These are phyloP conservation scores for Azemiops feae DNA, from an alignment of 2,113 vertebrate genomes.

Conservation along the genomic window DNA sequence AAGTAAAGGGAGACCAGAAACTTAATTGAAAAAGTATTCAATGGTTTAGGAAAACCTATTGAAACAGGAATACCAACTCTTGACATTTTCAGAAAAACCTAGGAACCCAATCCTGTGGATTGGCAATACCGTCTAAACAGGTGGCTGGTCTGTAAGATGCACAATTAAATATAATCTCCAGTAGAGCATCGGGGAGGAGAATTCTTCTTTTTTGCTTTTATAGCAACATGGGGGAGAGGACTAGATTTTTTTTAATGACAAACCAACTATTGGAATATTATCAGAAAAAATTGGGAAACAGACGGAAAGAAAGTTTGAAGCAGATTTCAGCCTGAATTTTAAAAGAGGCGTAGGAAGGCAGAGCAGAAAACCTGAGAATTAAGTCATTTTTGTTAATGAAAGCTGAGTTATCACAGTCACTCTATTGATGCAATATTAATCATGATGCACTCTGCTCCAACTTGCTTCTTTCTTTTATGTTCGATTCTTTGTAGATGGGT, in stretches of 20 bases:
- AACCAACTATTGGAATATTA: background rate
- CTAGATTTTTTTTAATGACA: background rate
- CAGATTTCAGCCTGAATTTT: background rate
- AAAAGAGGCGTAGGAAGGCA: background rate
- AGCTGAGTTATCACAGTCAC: background rate
- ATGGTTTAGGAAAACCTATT: background rate
- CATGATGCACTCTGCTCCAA: background rate
- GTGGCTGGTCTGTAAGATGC: background rate
- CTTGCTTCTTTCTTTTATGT: background rate
- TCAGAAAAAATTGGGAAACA: background rate
- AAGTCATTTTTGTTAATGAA: background rate
- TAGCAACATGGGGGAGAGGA: background rate
- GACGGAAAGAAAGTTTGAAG: background rate
- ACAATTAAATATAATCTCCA: background rate
- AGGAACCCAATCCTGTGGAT: background rate
- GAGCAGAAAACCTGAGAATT: background rate
- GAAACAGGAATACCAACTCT: background rate
- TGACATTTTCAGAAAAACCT: background rate
- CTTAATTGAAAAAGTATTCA: background rate
- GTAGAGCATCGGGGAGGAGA: too few relatives aligned
- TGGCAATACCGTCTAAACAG: background rate
- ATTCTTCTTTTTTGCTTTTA: background rate
- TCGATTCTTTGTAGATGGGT: background rate
- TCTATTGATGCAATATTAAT: background rate
- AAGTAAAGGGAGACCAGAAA: background rate